Percentiles rank a stretch among this genome's conserved stretches.
Evolutionary conservation across 2,797 vertebrate genomes (phyloP).

Genomic region (Pseudotriccus pelzelni): DNA sequence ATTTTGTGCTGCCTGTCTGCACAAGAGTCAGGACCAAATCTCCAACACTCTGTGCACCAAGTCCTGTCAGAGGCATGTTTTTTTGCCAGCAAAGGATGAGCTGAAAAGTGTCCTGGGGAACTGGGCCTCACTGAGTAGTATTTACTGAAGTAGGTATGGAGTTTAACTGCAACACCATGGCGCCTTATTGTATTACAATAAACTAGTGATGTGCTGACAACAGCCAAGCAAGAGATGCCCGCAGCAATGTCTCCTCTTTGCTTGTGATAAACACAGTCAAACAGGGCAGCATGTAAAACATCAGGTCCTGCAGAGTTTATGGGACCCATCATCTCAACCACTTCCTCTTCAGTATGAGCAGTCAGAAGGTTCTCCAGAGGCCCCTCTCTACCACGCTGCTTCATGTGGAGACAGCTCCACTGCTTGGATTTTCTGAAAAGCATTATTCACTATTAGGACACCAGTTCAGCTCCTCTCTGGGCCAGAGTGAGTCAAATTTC

Average conservation of each 20-base stretch:
- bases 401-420: neutral
- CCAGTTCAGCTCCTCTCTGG: neutral
- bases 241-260: neutral
- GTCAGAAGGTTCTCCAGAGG: neutral
- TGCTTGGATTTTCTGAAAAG: neutral
- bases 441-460: neutral
- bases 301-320: neutral
- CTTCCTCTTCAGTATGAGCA: neutral
- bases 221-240: neutral
- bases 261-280: neutral
- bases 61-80: neutral
- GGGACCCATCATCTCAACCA: neutral
- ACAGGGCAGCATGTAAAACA: neutral
- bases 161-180: neutral
- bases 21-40: neutral
- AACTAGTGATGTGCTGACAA: neutral
- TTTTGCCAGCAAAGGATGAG: neutral
- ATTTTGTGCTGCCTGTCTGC: neutral
- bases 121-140: neutral
- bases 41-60: neutral
- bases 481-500: neutral
- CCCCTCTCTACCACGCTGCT: rapidly evolving
- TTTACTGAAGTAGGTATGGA: neutral
- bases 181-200: neutral
- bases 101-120: neutral